These are phyloP conservation scores for Atherix ibis DNA, from an alignment of 2,888 invertebrate species.

Conservation along the genomic window DNA sequence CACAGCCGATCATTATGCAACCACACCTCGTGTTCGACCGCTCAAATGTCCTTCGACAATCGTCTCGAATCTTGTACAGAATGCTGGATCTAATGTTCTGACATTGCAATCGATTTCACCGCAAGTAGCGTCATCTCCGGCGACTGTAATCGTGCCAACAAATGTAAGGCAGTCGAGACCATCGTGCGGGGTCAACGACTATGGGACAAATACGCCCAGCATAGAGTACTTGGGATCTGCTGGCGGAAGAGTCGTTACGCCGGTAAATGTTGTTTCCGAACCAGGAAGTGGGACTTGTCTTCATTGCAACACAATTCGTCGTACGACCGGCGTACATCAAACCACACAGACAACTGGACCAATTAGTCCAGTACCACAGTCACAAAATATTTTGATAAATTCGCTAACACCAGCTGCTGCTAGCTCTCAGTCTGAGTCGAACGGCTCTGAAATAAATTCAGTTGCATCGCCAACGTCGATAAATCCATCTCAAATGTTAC, in stretches of 20 bases:
- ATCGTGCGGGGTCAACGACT: slow-evolving; percentile 13
- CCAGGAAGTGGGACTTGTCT: slow-evolving; percentile 21
- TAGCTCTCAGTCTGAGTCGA: too few relatives aligned
- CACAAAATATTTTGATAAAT: slow-evolving; percentile 1
- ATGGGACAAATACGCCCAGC: slow-evolving; percentile 16
- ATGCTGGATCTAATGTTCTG: background rate
- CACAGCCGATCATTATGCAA: slow-evolving; percentile 18
- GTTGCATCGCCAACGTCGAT: background rate
- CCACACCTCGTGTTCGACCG: slow-evolving; percentile 19
- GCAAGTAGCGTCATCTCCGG: background rate
- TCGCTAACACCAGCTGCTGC: background rate
- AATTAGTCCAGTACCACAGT: slow-evolving; percentile 28
- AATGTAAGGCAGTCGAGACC: slow-evolving; percentile 4
- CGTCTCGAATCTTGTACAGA: background rate
- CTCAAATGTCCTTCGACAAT: slow-evolving; percentile 8
- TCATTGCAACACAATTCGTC: slow-evolving; percentile 29
- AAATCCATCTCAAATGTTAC: background rate
- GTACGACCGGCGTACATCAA: slow-evolving; percentile 33
- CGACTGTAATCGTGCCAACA: background rate
- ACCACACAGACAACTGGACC: slow-evolving; percentile 34
- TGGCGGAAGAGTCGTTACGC: slow-evolving; percentile 18
- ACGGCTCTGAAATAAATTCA: too few relatives aligned
- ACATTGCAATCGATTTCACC: slow-evolving; percentile 4
- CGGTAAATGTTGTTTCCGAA: slow-evolving; percentile 16
- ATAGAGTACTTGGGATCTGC: slow-evolving; percentile 17